Conservation (phyloP, 2,113 vertebrate species). For the Mustela lutreola region DNA sequence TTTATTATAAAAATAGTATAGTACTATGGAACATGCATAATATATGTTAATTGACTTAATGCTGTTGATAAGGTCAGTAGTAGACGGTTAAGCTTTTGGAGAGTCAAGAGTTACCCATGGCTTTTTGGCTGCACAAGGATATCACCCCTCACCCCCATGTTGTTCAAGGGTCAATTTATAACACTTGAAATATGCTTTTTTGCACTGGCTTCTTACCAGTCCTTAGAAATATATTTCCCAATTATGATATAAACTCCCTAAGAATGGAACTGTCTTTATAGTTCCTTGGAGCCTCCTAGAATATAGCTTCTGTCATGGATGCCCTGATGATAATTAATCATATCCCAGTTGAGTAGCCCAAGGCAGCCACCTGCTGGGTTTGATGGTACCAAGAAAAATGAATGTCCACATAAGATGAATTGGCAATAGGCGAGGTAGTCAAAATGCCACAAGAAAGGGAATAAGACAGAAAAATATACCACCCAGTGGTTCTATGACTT, state of each 20-base stretch:
- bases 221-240: not conserved
- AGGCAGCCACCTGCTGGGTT: not conserved
- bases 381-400: slow-evolving; percentile 37
- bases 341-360: not conserved
- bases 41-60: not conserved
- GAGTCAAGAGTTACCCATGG: not conserved
- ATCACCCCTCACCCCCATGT: not conserved
- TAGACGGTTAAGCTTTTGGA: not conserved
- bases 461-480: not conserved
- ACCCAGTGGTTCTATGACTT: not conserved
- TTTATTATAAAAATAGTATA: not conserved
- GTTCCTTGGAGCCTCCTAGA: not conserved
- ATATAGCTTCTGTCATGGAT: not conserved
- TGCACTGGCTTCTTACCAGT: not conserved
- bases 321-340: not conserved
- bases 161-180: not conserved
- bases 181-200: not conserved
- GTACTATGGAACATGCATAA: not conserved
- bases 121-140: not conserved
- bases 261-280: not conserved
- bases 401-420: not conserved
- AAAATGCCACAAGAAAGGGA: slow-evolving; percentile 4
- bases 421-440: not conserved
- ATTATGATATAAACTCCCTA: not conserved
- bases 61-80: not conserved